Evolutionary conservation across 2,113 vertebrate species (phyloP).

Genomic region (Psammodynastes pulverulentus): DNA sequence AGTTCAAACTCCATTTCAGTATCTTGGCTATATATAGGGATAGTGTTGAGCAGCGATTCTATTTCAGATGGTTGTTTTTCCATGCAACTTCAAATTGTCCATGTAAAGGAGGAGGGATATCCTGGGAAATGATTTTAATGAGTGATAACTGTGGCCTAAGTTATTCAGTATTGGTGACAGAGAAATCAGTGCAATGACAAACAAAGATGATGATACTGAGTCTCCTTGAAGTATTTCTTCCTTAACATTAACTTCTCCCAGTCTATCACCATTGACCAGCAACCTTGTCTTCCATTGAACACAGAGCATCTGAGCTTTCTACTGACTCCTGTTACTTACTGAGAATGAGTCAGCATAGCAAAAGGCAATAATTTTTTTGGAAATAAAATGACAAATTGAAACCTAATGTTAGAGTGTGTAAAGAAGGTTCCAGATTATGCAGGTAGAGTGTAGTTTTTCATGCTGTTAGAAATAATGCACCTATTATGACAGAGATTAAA

Average conservation of each 20-base stretch:
- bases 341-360: not conserved
- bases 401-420: not conserved
- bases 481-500: not conserved
- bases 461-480: not conserved
- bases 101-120: not conserved
- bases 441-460: not conserved
- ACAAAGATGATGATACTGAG: not conserved
- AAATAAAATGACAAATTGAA: not conserved
- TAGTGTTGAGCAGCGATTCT: not conserved
- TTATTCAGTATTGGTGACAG: not conserved
- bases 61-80: not conserved
- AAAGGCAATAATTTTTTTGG: not conserved
- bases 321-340: not conserved
- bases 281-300: not conserved
- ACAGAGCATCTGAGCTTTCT: not conserved
- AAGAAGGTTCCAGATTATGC: not conserved
- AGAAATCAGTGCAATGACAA: not conserved
- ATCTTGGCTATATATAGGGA: not conserved
- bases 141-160: not conserved
- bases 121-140: not conserved
- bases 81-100: not conserved
- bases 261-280: not conserved
- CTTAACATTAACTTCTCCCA: not conserved
- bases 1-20: not conserved
- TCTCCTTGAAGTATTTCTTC: not conserved